phyloP scores from a whole-genome alignment of 2,113 vertebrate species.

The Phaethon lepturus region DNA sequence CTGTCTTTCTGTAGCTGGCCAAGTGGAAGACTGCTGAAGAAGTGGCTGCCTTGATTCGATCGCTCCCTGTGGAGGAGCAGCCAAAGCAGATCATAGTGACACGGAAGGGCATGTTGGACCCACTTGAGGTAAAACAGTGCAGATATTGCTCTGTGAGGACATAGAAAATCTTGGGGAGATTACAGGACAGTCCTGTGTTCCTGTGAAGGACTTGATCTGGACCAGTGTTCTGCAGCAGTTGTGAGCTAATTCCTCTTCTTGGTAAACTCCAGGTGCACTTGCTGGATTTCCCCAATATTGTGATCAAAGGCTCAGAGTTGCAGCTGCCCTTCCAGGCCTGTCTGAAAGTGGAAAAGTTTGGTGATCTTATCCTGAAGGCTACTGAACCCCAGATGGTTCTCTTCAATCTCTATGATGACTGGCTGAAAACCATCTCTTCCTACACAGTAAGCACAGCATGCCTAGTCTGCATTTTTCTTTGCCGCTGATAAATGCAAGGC shows the following conservation, averaged over 20 bases:
- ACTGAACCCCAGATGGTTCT: constrained; percentile 99
- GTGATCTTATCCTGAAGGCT: constrained; percentile 97
- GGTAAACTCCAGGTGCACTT: constrained; percentile 88
- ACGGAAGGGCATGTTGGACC: constrained; percentile 98
- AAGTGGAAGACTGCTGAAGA: constrained; percentile 99
- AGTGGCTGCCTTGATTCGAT: constrained; percentile 96
- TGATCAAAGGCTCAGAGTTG: constrained; percentile 98
- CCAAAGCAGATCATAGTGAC: constrained; percentile 99
- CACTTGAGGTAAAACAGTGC: constrained; percentile 85
- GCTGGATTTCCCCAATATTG: constrained; percentile 99
- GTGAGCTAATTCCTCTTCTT: background rate
- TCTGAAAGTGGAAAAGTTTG: constrained; percentile 99
- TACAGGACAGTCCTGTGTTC: background rate
- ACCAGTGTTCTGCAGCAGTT: background rate
- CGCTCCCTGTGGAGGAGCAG: constrained; percentile 97
- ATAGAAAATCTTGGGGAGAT: background rate
- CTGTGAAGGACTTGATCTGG: background rate
- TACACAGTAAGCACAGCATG: constrained; percentile 86
- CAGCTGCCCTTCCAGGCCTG: constrained; percentile 99
- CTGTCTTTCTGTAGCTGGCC: constrained; percentile 83
- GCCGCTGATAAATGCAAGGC: background rate
- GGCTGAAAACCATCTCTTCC: constrained; percentile 99
- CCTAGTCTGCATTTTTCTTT: background rate
- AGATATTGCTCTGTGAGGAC: background rate
- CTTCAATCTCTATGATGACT: constrained; percentile 98